Evolutionary conservation across 2,797 vertebrate species (phyloP).

Genomic region (Orestias chungarensis): DNA sequence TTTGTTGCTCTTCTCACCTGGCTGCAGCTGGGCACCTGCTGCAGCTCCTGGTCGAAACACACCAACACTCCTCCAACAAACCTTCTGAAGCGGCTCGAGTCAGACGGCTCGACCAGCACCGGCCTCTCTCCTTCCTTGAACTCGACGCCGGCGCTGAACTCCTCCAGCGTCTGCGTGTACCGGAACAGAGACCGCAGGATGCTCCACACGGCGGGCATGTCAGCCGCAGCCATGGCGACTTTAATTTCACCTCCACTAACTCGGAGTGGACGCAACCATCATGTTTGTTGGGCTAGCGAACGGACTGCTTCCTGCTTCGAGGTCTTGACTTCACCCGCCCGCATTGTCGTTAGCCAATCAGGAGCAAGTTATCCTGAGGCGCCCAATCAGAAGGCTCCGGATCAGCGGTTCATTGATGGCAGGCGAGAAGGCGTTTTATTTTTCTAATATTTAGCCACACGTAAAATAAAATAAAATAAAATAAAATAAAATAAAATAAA

Average conservation of each 20-base stretch:
- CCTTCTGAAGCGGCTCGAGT: conserved; percentile 59
- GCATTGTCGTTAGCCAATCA: conserved; percentile 44
- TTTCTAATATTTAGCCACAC: no score
- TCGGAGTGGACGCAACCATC: not conserved
- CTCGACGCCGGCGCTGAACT: conserved; percentile 62
- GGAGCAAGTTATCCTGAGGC: fast-evolving
- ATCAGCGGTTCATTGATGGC: conserved; percentile 32
- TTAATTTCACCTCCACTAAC: fast-evolving
- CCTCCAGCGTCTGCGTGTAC: conserved; percentile 62
- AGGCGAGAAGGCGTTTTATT: not conserved
- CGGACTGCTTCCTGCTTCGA: not conserved
- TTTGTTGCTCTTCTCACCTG: conserved; percentile 61
- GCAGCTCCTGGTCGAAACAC: conserved; percentile 67
- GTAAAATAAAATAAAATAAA: not conserved
- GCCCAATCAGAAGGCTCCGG: conserved; percentile 45
- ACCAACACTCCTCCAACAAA: conserved; percentile 67
- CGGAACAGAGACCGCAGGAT: conserved; percentile 69
- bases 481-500: not conserved
- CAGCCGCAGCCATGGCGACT: conserved; percentile 46
- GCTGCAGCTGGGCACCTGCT: conserved; percentile 67
- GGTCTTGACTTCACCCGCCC: conserved; percentile 12
- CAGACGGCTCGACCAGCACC: conserved; percentile 52
- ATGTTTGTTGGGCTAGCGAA: not conserved
- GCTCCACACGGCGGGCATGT: conserved; percentile 42
- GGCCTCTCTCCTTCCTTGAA: conserved; percentile 68